A percentile compares a stretch with the other conserved stretches of the same genome.
These are phyloP conservation scores for Ataeniobius toweri DNA, from an alignment of 2,797 vertebrate species.

Conservation along the genomic window DNA sequence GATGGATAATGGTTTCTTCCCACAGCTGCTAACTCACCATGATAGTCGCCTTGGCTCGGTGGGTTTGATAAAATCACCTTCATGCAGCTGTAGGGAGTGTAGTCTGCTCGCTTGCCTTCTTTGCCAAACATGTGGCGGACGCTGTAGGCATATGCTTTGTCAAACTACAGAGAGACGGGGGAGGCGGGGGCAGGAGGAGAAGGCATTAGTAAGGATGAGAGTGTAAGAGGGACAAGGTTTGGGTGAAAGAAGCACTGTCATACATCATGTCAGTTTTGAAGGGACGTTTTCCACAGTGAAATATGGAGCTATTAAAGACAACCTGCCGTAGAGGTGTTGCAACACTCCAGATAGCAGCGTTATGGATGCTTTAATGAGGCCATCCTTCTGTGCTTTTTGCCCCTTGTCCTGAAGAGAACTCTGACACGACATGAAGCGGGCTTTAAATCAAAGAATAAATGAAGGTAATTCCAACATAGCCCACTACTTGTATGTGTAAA, in stretches of 20 bases:
- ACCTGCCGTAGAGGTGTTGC: conserved; percentile 74
- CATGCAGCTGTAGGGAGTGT: conserved; percentile 98
- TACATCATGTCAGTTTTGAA: conserved; percentile 67
- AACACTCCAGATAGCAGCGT: conserved; percentile 73
- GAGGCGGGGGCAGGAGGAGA: conserved; percentile 16
- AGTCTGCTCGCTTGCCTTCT: conserved; percentile 96
- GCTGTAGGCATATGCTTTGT: conserved; percentile 95
- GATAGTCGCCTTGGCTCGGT: conserved; percentile 95
- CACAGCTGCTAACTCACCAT: conserved; percentile 85
- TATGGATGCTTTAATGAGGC: conserved; percentile 60
- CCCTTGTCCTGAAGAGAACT: conserved; percentile 30
- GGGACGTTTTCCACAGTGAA: conserved; percentile 76
- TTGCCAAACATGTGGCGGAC: conserved; percentile 96
- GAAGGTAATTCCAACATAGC: background rate
- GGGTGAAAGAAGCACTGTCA: conserved; percentile 75
- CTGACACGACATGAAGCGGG: conserved; percentile 12
- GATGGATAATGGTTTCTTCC: conserved; percentile 36
- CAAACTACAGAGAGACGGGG: conserved; percentile 84
- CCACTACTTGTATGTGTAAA: background rate
- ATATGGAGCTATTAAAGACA: conserved; percentile 74
- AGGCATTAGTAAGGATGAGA: conserved; percentile 67
- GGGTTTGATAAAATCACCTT: conserved; percentile 98
- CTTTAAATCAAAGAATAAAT: conserved; percentile 14
- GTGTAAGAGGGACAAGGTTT: conserved; percentile 62
- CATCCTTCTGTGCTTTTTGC: conserved; percentile 42